Base-by-base conservation (phyloP, 2,888 invertebrate genomes). In the Ormyrus rosae region DNA sequence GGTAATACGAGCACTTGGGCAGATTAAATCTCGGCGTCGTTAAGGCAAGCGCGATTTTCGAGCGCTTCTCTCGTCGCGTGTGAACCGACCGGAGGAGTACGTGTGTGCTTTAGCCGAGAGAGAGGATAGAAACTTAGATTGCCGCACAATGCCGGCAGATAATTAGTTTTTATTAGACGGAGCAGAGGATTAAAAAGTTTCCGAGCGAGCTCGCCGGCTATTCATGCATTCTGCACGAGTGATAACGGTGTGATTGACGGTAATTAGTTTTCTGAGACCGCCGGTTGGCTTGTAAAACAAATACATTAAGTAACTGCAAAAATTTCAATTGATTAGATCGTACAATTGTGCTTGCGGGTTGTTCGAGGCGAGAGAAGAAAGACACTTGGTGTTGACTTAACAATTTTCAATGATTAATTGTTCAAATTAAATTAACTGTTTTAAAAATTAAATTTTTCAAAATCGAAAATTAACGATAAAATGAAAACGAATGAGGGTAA, bases 21-120 rank as follows among this genome's bases (percentile, higher is more conserved):
- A 63, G 81, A 81, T 81, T 78, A 78, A 73, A 81, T 78, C 69
- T 69, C 56, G 19, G 53, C 60, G 63, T 69, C 68, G 75, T 76
- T 68, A 68, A 68, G 58, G 7, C 10, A 19, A 48, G 19, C 19
- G 19, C 19, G 19, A 19, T 19, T 19, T 19, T 19, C 19, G 19
- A 19, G 19, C 48, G 67, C 50, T 34, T 19, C 34, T 13, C 55
- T 55, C n/a, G n/a, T 34, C 61, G 13, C 53, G 9, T 63, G 11
- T n/a, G 50, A 13, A 60, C 61, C 51, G 50, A 19, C 9, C 9
- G 9, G 9, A 19, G 9, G 45, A 11, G n/a, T 46, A 63, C 46
- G 19, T 19, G 63, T 46, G 45, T 6, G 46, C 3, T 10, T 61
- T 50, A 51, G 45, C 19, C 19, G 19, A 19, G 51, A 51, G 6